Base-by-base conservation (phyloP, 2,888 invertebrate genomes). In the Acanthopleura granulata region DNA sequence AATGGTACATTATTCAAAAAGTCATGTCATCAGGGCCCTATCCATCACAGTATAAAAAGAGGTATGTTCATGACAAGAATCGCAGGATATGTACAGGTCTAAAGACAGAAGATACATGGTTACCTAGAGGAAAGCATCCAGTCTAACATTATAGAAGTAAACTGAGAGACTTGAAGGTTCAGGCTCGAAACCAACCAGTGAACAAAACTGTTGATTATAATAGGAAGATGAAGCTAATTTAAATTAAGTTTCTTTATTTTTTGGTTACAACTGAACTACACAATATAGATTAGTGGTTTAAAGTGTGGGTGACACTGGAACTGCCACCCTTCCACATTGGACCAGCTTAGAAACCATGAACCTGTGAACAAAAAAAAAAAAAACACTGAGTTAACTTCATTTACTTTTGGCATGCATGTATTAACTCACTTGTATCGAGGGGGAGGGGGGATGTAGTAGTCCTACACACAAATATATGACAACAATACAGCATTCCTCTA, bases 311-410 rank as follows among this genome's bases (percentile, higher is more conserved):
- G 57, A 22, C 22, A n/a, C 57, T 57, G 4, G 22, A 57, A 22
- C 22, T 18, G 57, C 12, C 57, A 22, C n/a, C 18, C 22, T 1
- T 22, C 57, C 57, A 57, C 57, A 57, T 57, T n/a, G 22, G 57
- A 22, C 22, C 57, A 57, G 57, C 57, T 57, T 22, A 57, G 57
- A 57, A 57, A 57, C 57, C 57, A 57, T 57, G 57, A 12, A 57
- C 57, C 57, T 57, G 57, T 57, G 57, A 12, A 12, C 6, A 57
- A 12, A 57, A 57, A 22, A 51, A 6, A 57, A 57, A 57, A 57
- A 40, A 40, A 40, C 40, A 40, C 9, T 12, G 12, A 12, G 57
- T 12, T 22, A 57, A 12, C n/a, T 18, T 57, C 22, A n/a, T 57
- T 57, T 57, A 57, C 18, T n/a, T n/a, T n/a, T n/a, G n/a, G n/a